Evolutionary conservation across 2,888 invertebrate species (phyloP).

Genomic region (Meghimatium bilineatum): DNA sequence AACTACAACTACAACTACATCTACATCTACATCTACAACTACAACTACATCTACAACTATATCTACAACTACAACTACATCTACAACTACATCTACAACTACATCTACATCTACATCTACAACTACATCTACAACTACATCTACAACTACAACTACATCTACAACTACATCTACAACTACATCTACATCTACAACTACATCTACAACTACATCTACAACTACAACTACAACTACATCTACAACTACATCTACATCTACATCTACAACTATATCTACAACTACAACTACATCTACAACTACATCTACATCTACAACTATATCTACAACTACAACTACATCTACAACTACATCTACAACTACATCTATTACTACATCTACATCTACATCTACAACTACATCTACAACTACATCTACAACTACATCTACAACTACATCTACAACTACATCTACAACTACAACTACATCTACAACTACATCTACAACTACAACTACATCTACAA

Average conservation of each 20-base stretch:
- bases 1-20: constrained; percentile 7
- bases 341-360: constrained; percentile 12
- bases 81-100: too few species aligned
- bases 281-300: constrained; percentile 14
- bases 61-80: too few species aligned
- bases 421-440: too few species aligned
- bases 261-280: too few species aligned
- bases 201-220: background rate
- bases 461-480: background rate
- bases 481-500: background rate
- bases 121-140: too few species aligned
- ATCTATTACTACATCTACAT: too few species aligned
- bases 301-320: too few species aligned
- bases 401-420: background rate
- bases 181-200: background rate
- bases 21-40: background rate
- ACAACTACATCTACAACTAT: too few species aligned
- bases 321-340: constrained; percentile 11
- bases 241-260: background rate
- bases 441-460: too few species aligned
- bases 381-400: constrained; percentile 20
- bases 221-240: constrained; percentile 4
- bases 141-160: background rate
- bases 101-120: background rate
- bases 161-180: constrained; percentile 17